phyloP scores from a whole-genome alignment of 2,113 vertebrate species.

The Nannospalax galili region DNA sequence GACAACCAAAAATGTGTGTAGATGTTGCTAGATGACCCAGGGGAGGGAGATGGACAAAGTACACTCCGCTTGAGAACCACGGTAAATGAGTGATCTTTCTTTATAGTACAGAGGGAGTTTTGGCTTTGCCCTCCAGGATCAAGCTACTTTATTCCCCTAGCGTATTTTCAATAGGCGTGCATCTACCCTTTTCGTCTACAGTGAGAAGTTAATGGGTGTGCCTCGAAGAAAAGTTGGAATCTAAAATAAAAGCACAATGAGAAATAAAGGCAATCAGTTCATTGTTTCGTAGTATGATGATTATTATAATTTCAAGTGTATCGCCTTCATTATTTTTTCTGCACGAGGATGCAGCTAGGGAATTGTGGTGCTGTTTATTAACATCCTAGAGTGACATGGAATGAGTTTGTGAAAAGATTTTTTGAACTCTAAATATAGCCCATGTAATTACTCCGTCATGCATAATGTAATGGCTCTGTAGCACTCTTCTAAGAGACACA shows the following conservation, averaged over 20 bases:
- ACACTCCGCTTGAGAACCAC: not conserved
- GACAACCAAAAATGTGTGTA: not conserved
- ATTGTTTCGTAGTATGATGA: not conserved
- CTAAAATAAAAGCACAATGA: not conserved
- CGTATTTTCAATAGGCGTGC: not conserved
- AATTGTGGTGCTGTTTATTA: not conserved
- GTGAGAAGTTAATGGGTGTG: not conserved
- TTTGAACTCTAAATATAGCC: conserved; percentile 24
- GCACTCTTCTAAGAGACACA: not conserved
- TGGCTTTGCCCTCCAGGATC: not conserved
- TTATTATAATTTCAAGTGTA: not conserved
- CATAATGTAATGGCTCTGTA: not conserved
- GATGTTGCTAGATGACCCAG: not conserved
- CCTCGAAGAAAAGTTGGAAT: not conserved
- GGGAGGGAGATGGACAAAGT: not conserved
- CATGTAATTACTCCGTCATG: conserved; percentile 34
- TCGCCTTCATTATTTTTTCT: not conserved
- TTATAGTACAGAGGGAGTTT: not conserved
- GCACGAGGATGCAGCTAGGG: not conserved
- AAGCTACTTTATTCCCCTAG: not conserved
- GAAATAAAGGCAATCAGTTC: not conserved
- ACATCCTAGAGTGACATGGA: not conserved
- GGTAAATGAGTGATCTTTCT: not conserved
- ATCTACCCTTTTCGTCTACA: not conserved
- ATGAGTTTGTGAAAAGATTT: not conserved